These are phyloP conservation scores for Orgyia antiqua DNA, from an alignment of 2,888 invertebrate species.

Conservation along the genomic window DNA sequence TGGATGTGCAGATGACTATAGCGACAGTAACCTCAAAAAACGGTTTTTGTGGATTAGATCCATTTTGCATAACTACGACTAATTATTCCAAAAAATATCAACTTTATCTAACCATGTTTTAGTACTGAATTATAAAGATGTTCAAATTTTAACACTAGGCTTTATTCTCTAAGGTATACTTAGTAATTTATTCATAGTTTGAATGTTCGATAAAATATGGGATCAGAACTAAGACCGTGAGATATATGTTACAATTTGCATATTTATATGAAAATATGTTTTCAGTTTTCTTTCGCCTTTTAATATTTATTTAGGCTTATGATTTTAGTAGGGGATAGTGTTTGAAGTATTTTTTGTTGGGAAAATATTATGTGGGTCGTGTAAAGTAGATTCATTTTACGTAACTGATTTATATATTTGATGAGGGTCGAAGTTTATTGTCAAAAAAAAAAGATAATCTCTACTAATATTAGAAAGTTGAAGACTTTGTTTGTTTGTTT, in stretches of 20 bases:
- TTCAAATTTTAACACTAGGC: too few relatives aligned
- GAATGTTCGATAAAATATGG: slow-evolving; percentile 21
- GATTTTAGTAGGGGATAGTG: slow-evolving; percentile 2
- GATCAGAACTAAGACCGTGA: slow-evolving; percentile 16
- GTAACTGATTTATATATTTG: not conserved
- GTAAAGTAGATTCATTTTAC: not conserved
- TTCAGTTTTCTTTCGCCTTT: slow-evolving; percentile 26
- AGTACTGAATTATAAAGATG: too few relatives aligned
- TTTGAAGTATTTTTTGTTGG: not conserved
- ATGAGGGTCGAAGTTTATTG: not conserved
- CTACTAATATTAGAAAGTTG: not conserved
- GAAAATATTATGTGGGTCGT: not conserved
- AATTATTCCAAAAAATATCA: too few relatives aligned
- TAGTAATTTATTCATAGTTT: slow-evolving; percentile 32
- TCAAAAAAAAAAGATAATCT: not conserved
- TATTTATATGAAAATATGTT: slow-evolving; percentile 28
- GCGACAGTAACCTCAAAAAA: too few relatives aligned
- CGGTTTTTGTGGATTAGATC: too few relatives aligned
- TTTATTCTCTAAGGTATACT: too few relatives aligned
- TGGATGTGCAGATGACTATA: too few relatives aligned
- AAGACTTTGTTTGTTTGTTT: too few relatives aligned
- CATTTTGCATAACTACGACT: too few relatives aligned
- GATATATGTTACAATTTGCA: slow-evolving; percentile 30
- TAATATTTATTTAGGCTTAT: slow-evolving; percentile 18
- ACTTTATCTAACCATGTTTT: too few relatives aligned